Evolutionary conservation across 2,797 vertebrate genomes (phyloP), one percentile per base, ranked within the genome.

Genomic region (Rhinatrema bivittatum): DNA sequence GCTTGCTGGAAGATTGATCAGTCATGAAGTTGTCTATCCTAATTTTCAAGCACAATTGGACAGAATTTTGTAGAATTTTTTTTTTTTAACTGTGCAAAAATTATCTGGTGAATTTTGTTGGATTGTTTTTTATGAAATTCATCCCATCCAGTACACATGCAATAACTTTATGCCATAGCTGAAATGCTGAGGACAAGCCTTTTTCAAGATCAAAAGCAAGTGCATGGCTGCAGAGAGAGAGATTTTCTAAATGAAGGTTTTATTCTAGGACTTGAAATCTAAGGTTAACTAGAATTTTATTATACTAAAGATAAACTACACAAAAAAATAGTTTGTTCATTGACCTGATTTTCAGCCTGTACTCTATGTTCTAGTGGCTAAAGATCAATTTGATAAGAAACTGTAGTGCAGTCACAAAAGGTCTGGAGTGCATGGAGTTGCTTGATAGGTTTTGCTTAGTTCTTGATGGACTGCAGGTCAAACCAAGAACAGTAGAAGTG

Each of bases 181-280:
- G n/a, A n/a, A n/a, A n/a, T n/a, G 29, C 46, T 42, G 16, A 43
- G 2, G 6, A 42, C 4, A 28, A n/a, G 3, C 10, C 1, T 31
- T 25, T 50, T 52, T 51, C 13, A 25, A 17, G 3, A 39, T 41
- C 1, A 21, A 25, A 44, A 33, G 28, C 44, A 30, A n/a, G n/a
- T n/a, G n/a, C n/a, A n/a, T n/a, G n/a, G n/a, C n/a, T n/a, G n/a
- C n/a, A n/a, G 9, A n/a, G 19, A 3, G 3, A n/a, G 12, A 40
- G 16, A 14, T 2, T 7, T 42, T 45, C n/a, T 9, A 33, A 33
- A 37, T 7, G 9, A 28, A 34, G 7, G 17, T 5, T 33, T 34
- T 50, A 42, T 20, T n/a, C 33, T 25, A 17, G 29, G 29, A 33
- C 42, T 33, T 38, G 13, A 37, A 29, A 38, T 21, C n/a, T 29